These are phyloP conservation scores for Folsomia manolachei DNA, from an alignment of 2,888 invertebrate species.

Conservation along the genomic window DNA sequence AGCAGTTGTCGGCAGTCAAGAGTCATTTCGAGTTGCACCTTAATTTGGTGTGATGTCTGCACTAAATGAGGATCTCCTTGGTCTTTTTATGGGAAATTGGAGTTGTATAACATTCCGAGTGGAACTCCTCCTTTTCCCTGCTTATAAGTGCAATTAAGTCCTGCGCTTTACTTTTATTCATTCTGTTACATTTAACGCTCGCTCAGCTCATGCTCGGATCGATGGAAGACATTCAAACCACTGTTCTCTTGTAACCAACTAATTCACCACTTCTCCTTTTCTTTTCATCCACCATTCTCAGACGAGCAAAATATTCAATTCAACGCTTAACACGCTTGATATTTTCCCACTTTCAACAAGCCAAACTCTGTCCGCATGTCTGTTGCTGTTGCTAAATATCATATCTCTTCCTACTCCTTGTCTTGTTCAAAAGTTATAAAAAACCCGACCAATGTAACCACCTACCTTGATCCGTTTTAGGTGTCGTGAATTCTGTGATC, in stretches of 20 bases:
- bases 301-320: not conserved
- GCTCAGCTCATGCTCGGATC: constrained; percentile 51
- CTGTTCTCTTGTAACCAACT: constrained; percentile 16
- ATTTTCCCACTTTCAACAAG: not conserved
- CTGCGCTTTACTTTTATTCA: constrained; percentile 48
- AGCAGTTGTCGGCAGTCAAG: not conserved
- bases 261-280: not conserved
- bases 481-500: not conserved
- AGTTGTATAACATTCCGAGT: constrained; percentile 43
- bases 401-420: not conserved
- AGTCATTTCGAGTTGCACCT: not conserved
- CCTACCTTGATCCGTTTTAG: not conserved
- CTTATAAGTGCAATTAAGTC: constrained; percentile 49
- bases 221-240: constrained; percentile 45
- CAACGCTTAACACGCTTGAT: not conserved
- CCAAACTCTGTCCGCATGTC: not conserved
- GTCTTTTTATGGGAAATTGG: constrained; percentile 34
- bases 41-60: constrained; percentile 8
- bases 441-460: not conserved
- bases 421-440: too few species aligned
- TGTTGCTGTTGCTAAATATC: not conserved
- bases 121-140: constrained; percentile 51
- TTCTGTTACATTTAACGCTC: constrained; percentile 48
- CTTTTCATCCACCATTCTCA: not conserved
- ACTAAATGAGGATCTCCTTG: constrained; percentile 4